Evolutionary conservation across 2,888 invertebrate species (phyloP), one percentile per base, ranked within the genome.

Genomic region (Drosophila mulleri): DNA sequence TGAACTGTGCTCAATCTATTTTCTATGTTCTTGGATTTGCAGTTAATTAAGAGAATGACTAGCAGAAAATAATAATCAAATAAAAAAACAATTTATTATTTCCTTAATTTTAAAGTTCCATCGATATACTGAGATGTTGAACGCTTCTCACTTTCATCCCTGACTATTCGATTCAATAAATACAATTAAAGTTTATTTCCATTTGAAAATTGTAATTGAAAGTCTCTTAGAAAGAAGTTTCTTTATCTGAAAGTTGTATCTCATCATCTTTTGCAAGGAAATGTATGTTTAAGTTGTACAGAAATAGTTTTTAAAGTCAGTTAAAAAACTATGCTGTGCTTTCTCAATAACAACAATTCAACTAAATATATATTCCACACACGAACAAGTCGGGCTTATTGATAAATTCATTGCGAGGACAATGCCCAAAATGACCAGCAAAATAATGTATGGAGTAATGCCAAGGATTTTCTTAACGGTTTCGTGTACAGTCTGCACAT

Each of bases 371-470:
- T 32, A 66, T 66, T 66, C 66, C 54, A 54, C 45, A 26, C 66
- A 67, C 66, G 54, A 54, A 29, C 20, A n/a, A 18, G 14, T 9
- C 6, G 7, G 11, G 16, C 20, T 37, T 57, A 52, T 67, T 67
- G 69, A 29, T 32, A 42, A 54, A 11, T 29, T 44, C 14, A 14
- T 32, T n/a, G 42, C 57, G 41, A 48, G 52, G 59, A 58, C 58
- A 60, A 70, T 64, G 73, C 64, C 70, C 80, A 52, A 61, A 75
- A 69, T 78, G 72, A 78, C 77, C 66, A 64, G 64, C 68, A 72
- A 64, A 69, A 76, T 29, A 48, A 32, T 32, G 2, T n/a, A 29
- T 6, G 14, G n/a, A 6, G 8, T 26, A 53, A 39, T 39, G 6
- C 12, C 16, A 11, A 3, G 6, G 26, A 11, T n/a, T 12, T 8